A percentile compares a stretch with the other conserved stretches of the same genome.
phyloP scores from a whole-genome alignment of 2,113 vertebrate species.

The Scomber scombrus region DNA sequence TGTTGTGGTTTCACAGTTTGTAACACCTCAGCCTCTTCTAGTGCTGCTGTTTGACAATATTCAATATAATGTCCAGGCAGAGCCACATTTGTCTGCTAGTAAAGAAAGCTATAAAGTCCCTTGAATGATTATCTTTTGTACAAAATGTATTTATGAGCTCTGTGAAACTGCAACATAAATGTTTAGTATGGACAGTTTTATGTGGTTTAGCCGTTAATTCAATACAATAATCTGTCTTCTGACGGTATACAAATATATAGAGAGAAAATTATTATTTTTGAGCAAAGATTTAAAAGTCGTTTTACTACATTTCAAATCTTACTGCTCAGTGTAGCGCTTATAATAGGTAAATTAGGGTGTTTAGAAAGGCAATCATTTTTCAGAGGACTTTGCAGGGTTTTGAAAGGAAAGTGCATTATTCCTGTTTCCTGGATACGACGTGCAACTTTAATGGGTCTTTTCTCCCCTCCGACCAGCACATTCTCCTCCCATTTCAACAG shows the following conservation, averaged over 20 bases:
- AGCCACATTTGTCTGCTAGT: slow-evolving; percentile 1
- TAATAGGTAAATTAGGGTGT: slow-evolving; percentile 43
- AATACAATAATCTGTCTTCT: slow-evolving; percentile 1
- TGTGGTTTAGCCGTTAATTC: slow-evolving; percentile 34
- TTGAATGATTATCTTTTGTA: slow-evolving; percentile 19
- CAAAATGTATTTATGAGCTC: slow-evolving; percentile 26
- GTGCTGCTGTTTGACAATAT: neutral
- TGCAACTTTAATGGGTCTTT: slow-evolving; percentile 57
- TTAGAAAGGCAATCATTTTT: slow-evolving; percentile 41
- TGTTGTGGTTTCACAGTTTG: neutral
- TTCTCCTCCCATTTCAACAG: slow-evolving; percentile 62
- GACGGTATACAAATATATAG: slow-evolving; percentile 10
- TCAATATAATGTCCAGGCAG: slow-evolving; percentile 18
- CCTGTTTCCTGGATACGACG: neutral
- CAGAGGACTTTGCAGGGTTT: slow-evolving; percentile 20
- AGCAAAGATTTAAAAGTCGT: slow-evolving; percentile 28
- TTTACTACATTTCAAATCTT: slow-evolving; percentile 8
- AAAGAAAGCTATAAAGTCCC: slow-evolving; percentile 32
- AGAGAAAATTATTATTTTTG: slow-evolving; percentile 21
- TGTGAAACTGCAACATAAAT: slow-evolving; percentile 32
- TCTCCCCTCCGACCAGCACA: slow-evolving; percentile 27
- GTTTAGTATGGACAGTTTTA: slow-evolving; percentile 20
- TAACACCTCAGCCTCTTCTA: neutral
- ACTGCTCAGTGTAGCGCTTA: neutral
- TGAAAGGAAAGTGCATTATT: slow-evolving; percentile 17